Evolutionary conservation across 2,797 vertebrate genomes (phyloP).

Genomic region (Gambusia yucatana): DNA sequence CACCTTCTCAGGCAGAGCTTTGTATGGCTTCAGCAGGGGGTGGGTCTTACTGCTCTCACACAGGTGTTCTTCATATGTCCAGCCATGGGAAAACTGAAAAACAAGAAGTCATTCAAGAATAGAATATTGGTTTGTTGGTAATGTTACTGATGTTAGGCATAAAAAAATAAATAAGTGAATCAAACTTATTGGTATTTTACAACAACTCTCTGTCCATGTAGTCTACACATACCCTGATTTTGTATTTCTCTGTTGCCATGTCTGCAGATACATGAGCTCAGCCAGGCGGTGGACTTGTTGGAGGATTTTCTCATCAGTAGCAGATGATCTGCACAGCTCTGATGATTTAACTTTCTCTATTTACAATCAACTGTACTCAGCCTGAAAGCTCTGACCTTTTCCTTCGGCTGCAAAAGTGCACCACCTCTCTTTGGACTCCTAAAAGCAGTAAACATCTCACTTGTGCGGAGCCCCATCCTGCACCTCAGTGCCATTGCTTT

Average conservation of each 20-base stretch:
- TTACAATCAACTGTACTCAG: neutral
- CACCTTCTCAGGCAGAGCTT: conserved; percentile 90
- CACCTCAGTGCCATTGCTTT: neutral
- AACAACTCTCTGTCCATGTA: neutral
- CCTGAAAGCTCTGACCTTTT: neutral
- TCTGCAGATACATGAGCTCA: neutral
- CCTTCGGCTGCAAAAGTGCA: neutral
- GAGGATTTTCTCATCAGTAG: neutral
- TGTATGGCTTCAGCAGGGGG: conserved; percentile 92
- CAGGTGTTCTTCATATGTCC: conserved; percentile 90
- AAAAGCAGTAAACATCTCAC: no score
- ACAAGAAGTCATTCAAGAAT: conserved; percentile 3
- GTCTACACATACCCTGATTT: neutral
- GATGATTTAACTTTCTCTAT: neutral
- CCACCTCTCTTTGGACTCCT: neutral
- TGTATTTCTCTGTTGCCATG: neutral
- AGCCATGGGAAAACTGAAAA: conserved; percentile 89
- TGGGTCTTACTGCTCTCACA: conserved; percentile 91
- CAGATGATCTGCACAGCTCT: neutral
- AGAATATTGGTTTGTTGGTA: neutral
- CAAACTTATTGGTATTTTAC: neutral
- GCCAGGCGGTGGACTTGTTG: neutral
- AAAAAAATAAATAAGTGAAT: neutral
- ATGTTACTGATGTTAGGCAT: neutral
- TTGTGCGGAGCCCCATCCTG: neutral